These are phyloP conservation scores for Phylloscopus trochilus DNA, from an alignment of 2,113 vertebrate species.

Conservation along the genomic window DNA sequence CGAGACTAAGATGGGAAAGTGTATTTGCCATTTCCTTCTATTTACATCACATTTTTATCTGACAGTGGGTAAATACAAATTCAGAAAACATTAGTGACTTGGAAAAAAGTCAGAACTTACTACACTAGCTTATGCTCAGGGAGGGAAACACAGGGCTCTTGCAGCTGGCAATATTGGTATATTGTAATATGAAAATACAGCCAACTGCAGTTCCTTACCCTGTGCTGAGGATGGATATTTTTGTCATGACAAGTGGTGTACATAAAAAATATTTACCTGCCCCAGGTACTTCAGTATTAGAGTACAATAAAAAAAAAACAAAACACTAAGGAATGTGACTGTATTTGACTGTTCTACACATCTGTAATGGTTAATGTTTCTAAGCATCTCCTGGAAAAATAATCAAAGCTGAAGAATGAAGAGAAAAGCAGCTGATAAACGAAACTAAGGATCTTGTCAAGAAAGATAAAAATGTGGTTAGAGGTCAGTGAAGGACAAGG, in stretches of 20 bases:
- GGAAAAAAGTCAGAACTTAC: background rate
- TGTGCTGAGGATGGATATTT: background rate
- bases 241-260: background rate
- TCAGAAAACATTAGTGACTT: background rate
- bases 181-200: background rate
- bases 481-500: slow-evolving; percentile 37
- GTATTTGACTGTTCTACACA: background rate
- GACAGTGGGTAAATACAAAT: background rate
- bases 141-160: background rate
- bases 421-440: slow-evolving; percentile 21
- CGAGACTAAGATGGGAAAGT: background rate
- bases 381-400: background rate
- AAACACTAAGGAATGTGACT: background rate
- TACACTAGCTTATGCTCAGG: background rate
- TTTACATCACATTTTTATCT: background rate
- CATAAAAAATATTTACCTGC: background rate
- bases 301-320: background rate
- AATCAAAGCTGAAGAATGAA: slow-evolving; percentile 28
- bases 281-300: background rate
- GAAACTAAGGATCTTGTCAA: slow-evolving; percentile 4
- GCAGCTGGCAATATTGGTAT: background rate
- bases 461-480: slow-evolving; percentile 4
- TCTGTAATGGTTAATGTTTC: background rate
- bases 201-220: background rate
- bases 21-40: background rate